phyloP scores from a whole-genome alignment of 2,888 invertebrate genomes.

The Aphrophora alni region DNA sequence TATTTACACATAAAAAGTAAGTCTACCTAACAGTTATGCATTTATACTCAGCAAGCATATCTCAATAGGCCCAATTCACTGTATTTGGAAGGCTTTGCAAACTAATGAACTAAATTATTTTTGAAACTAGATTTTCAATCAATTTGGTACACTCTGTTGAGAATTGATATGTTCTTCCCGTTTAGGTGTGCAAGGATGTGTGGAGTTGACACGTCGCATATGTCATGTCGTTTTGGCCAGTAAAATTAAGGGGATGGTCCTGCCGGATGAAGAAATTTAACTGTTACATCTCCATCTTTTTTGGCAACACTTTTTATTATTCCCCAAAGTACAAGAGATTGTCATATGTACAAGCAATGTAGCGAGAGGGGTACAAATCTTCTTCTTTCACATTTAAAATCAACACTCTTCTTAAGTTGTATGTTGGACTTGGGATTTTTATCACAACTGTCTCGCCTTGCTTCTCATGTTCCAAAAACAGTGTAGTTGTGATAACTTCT shows the following conservation, averaged over 20 bases:
- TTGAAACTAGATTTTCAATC: no score
- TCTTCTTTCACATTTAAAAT: constrained; percentile 19
- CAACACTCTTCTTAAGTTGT: constrained; percentile 11
- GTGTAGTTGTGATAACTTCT: no score
- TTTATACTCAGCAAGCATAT: not conserved
- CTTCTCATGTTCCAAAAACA: constrained; percentile 23
- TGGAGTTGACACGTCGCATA: constrained; percentile 2
- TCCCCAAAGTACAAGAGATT: constrained; percentile 19
- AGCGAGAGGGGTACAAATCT: constrained; percentile 15
- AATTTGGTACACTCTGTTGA: not conserved
- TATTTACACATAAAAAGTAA: not conserved
- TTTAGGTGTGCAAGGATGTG: constrained; percentile 21
- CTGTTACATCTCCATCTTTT: constrained; percentile 25
- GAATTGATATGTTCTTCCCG: not conserved
- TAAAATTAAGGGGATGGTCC: constrained; percentile 26
- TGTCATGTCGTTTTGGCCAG: constrained; percentile 25
- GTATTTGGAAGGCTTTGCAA: not conserved
- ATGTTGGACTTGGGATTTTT: not conserved
- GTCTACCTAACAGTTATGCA: not conserved
- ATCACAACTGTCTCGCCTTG: constrained; percentile 15
- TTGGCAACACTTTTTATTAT: constrained; percentile 19
- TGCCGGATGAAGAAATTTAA: constrained; percentile 14
- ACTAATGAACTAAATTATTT: no score
- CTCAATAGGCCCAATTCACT: not conserved
- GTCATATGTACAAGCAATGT: constrained; percentile 20